These are phyloP conservation scores for Blastomussa wellsi DNA, from an alignment of 92 coral and sea anemone species.

Conservation along the genomic window DNA sequence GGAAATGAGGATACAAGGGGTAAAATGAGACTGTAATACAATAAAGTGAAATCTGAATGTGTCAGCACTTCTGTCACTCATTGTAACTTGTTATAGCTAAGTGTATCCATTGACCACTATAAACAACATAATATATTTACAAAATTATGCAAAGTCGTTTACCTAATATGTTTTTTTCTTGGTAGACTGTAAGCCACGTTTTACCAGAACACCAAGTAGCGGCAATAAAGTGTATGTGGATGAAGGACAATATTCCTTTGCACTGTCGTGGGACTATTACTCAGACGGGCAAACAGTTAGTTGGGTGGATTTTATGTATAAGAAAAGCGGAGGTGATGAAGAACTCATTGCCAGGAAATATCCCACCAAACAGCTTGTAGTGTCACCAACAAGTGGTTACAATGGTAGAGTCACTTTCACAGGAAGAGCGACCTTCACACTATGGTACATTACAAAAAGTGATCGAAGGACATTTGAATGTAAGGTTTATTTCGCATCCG, in stretches of 20 bases:
- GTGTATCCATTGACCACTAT: too few species aligned
- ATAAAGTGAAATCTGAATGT: too few species aligned
- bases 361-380: background rate
- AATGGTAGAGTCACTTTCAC: background rate
- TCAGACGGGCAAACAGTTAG: background rate
- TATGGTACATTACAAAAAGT: constrained; percentile 6
- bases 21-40: too few species aligned
- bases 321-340: background rate
- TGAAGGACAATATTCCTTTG: background rate
- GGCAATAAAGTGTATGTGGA: background rate
- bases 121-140: too few species aligned
- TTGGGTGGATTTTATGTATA: constrained; percentile 10
- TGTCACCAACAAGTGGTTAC: background rate
- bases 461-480: constrained; percentile 25
- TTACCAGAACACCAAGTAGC: constrained; percentile 6
- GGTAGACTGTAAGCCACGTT: constrained; percentile 2
- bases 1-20: too few species aligned
- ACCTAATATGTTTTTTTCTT: background rate
- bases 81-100: too few species aligned
- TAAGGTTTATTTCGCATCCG: background rate
- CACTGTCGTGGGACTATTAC: background rate
- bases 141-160: too few species aligned
- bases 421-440: background rate
- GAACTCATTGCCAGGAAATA: background rate
- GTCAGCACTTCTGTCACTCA: too few species aligned